These are phyloP conservation scores for Illadopsis cleaveri DNA, from an alignment of 2,113 vertebrate genomes.

Conservation along the genomic window DNA sequence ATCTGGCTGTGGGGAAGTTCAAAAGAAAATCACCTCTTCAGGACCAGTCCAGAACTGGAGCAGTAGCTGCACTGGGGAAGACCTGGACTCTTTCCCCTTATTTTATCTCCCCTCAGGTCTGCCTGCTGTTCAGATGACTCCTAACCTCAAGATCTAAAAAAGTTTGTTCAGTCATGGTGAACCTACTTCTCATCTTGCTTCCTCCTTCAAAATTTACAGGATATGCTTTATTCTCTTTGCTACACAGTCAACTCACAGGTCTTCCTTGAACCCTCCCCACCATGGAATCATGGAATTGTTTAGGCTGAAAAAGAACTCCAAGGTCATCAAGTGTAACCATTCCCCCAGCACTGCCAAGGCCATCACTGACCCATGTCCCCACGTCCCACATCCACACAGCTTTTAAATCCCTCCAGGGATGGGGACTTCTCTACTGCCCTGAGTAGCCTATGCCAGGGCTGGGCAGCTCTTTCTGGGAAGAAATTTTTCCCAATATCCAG, in stretches of 20 bases:
- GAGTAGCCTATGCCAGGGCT: not conserved
- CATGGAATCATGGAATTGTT: not conserved
- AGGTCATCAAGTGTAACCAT: too few species aligned
- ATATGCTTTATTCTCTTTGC: not conserved
- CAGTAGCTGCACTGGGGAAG: not conserved
- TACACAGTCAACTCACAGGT: not conserved
- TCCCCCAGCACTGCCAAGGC: not conserved
- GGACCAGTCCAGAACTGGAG: not conserved
- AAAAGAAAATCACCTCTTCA: not conserved
- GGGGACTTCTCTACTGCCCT: not conserved
- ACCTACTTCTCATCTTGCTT: not conserved
- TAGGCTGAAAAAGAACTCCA: not conserved
- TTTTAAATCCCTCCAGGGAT: not conserved
- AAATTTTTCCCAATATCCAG: not conserved
- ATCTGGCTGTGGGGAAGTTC: not conserved
- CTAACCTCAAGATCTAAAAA: not conserved
- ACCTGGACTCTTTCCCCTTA: not conserved
- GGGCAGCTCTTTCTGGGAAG: not conserved
- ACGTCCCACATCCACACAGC: rapidly evolving
- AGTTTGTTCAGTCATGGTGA: not conserved
- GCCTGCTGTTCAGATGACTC: not conserved
- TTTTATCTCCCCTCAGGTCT: not conserved
- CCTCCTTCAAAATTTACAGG: not conserved
- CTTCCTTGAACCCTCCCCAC: not conserved
- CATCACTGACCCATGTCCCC: too few species aligned